Evolutionary conservation across 2,888 invertebrate species (phyloP).

Genomic region (Epinotia brunnichana): DNA sequence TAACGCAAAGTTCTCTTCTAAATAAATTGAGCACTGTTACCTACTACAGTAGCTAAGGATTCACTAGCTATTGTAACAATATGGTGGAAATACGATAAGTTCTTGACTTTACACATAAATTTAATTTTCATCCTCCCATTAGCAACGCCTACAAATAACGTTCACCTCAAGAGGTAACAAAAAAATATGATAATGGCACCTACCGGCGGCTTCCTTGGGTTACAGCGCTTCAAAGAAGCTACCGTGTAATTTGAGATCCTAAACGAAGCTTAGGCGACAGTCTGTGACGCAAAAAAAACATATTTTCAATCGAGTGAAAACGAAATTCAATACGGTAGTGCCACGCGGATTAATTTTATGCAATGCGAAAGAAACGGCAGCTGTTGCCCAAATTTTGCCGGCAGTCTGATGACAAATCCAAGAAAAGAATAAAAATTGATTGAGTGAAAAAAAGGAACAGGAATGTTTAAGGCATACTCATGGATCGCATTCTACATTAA

Average conservation of each 20-base stretch:
- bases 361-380: conserved; percentile 78
- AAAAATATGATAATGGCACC: conserved; percentile 54
- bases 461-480: not conserved
- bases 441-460: not conserved
- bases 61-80: not conserved
- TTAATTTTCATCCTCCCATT: conserved; percentile 69
- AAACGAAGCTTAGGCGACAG: conserved; percentile 79
- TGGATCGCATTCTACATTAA: not conserved
- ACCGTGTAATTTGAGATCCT: conserved; percentile 78
- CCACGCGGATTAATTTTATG: conserved; percentile 79
- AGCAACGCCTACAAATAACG: conserved; percentile 68
- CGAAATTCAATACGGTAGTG: conserved; percentile 79
- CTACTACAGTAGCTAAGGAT: not conserved
- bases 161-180: conserved; percentile 55
- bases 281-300: conserved; percentile 72
- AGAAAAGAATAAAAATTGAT: not conserved
- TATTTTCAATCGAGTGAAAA: conserved; percentile 74
- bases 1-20: conserved; percentile 28
- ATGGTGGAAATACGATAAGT: conserved; percentile 46
- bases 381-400: conserved; percentile 74
- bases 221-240: conserved; percentile 74
- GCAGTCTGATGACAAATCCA: conserved; percentile 58
- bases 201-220: conserved; percentile 65
- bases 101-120: conserved; percentile 56
- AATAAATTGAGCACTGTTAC: conserved; percentile 20